Conservation (phyloP, 2,113 vertebrate genomes). For the Solea senegalensis region DNA sequence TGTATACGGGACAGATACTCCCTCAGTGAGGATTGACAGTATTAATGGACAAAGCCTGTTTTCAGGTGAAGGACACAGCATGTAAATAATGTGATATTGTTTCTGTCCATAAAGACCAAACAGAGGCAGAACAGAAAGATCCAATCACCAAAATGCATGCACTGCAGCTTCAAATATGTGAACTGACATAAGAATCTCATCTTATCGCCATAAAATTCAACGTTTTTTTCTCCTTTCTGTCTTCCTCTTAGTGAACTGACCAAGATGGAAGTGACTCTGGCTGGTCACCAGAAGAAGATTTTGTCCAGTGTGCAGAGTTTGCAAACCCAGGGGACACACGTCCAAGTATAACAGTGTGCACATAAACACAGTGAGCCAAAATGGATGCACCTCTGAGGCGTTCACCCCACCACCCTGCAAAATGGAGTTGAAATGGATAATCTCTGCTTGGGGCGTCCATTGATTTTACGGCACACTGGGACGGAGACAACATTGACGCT, state of each 20-base stretch:
- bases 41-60: no score
- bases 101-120: no score
- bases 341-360: constrained; percentile 83
- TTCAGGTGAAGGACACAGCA: no score
- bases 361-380: constrained; percentile 62
- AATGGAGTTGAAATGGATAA: constrained; percentile 59
- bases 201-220: no score
- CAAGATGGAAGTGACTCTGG: constrained; percentile 82
- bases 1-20: no score
- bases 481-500: constrained; percentile 68
- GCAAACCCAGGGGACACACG: constrained; percentile 82
- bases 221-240: constrained; percentile 2
- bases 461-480: constrained; percentile 58
- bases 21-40: no score
- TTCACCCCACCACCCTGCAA: constrained; percentile 34
- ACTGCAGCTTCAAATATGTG: no score
- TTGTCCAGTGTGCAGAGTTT: constrained; percentile 81
- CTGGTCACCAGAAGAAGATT: constrained; percentile 86
- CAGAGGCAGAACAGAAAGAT: no score
- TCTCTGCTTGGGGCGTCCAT: constrained; percentile 57
- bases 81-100: no score
- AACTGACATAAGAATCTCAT: no score
- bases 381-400: constrained; percentile 62
- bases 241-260: constrained; percentile 75
- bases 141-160: no score